Base-by-base conservation (phyloP, 2,113 vertebrate species). In the Ameiurus melas region DNA sequence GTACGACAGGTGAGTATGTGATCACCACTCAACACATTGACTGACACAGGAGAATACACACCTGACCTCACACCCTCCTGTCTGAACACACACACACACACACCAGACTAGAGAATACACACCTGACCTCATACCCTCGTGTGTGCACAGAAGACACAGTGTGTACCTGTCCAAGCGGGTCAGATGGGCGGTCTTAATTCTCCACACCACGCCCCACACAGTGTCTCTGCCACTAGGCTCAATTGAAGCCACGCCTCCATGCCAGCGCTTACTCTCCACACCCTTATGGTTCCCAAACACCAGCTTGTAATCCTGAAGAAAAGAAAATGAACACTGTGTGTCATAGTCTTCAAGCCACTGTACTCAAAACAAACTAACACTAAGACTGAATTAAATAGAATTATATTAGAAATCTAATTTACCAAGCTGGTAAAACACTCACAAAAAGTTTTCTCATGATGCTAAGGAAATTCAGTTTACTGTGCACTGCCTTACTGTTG, bases 131-230 rank as follows among this genome's bases (percentile, higher is more conserved):
- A 80, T 36, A n/a, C 13, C 36, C 1, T n/a, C 47, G 4, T 22
- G 10, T 55, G 19, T 64, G 8, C n/a, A 58, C n/a, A 70, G 14
- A 33, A 33, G 27, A 16, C 73, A 30, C 19, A 16, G 2, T 19
- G 25, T 33, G 92, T 94, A 97, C 97, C 96, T 95, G 95, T 99
- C 94, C n/a, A 96, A 89, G 83, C 93, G 95, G 93, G 94, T 94
- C 85, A 97, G 92, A 93, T 97, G 95, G 80, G 94, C 93, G 92
- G 93, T 25, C 90, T 94, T 95, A 95, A 98, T 95, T 93, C 92
- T 97, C 97, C 97, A 99, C 60, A 98, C 95, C 80, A 98, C 92
- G 71, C 97, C 98, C 97, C 97, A 99, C 97, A 98, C 97, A 94
- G 97, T 97, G 0, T 97, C 96, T 77, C 96, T 96, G 0, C 95